A percentile compares a stretch with the other conserved stretches of the same genome.
These are phyloP conservation scores for Charanyca ferruginea DNA, from an alignment of 2,888 invertebrate species.

Conservation along the genomic window DNA sequence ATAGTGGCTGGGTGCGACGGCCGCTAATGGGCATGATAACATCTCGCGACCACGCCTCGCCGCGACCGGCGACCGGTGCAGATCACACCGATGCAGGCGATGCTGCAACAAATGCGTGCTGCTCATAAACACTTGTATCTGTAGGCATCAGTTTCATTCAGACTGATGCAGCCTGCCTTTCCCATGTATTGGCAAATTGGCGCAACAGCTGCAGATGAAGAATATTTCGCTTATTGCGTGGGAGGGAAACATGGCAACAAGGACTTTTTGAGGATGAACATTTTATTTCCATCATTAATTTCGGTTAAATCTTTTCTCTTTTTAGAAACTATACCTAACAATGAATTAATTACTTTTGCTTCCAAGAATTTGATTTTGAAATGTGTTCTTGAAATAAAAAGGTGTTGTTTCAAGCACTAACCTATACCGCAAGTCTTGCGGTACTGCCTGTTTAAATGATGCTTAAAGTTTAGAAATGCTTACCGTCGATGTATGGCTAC, in stretches of 20 bases:
- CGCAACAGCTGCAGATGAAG: constrained; percentile 1
- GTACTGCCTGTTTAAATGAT: too few relatives aligned
- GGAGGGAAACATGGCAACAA: background rate
- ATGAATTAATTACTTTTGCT: background rate
- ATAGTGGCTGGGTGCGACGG: constrained; percentile 86
- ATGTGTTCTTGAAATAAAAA: too few relatives aligned
- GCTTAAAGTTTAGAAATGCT: background rate
- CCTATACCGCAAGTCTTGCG: too few relatives aligned
- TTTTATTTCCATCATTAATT: too few relatives aligned
- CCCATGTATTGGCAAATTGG: constrained; percentile 27
- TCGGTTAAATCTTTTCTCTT: too few relatives aligned
- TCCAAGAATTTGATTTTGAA: background rate
- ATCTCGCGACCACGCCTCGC: constrained; percentile 87
- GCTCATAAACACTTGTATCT: constrained; percentile 66
- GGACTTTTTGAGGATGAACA: background rate
- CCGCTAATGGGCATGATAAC: constrained; percentile 88
- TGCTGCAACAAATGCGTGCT: constrained; percentile 59
- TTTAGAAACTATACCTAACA: too few relatives aligned
- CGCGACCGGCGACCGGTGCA: constrained; percentile 54
- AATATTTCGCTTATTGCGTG: constrained; percentile 1
- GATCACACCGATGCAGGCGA: constrained; percentile 56
- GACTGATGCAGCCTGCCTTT: constrained; percentile 36
- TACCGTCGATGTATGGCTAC: background rate
- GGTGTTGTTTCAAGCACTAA: constrained; percentile 2
- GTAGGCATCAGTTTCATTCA: constrained; percentile 56